Conservation (phyloP, 1,140 invertebrate species). For the Drosophila busckii region DNA sequence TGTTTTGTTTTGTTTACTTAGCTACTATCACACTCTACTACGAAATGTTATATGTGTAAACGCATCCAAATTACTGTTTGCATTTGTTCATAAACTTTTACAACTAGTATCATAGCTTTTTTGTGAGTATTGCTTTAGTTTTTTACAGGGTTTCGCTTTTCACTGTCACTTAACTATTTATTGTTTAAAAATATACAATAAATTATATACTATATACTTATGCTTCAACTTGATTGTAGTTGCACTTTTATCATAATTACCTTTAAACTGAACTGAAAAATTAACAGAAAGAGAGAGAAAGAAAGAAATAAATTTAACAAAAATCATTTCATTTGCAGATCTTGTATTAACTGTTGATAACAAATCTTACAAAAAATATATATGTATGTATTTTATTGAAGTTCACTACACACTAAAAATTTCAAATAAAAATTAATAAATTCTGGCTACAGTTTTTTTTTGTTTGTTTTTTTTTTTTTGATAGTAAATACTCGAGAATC, state of each 20-base stretch:
- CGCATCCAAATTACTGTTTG: conserved; percentile 40
- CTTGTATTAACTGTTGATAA: conserved; percentile 49
- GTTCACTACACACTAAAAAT: conserved; percentile 17
- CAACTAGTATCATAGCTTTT: conserved; percentile 79
- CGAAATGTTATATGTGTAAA: conserved; percentile 52
- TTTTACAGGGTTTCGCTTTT: conserved; percentile 67
- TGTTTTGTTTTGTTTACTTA: conserved; percentile 20
- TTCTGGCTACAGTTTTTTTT: conserved; percentile 52
- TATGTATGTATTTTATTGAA: conserved; percentile 12
- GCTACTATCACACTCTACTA: conserved; percentile 60
- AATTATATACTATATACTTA: conserved; percentile 29
- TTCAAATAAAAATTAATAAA: conserved; percentile 46
- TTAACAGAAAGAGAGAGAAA: neutral
- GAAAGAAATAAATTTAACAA: conserved; percentile 19
- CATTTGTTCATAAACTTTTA: conserved; percentile 53
- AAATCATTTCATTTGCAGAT: conserved; percentile 29
- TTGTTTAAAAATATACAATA: conserved; percentile 34
- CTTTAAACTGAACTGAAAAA: neutral
- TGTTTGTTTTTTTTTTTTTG: conserved; percentile 19
- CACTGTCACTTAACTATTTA: conserved; percentile 34
- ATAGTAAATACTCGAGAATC: conserved; percentile 23
- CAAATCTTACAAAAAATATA: conserved; percentile 33
- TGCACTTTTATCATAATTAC: conserved; percentile 10
- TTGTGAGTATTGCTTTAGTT: conserved; percentile 78
- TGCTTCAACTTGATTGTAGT: conserved; percentile 43